These are phyloP conservation scores for Tokudaia muenninki DNA, from an alignment of 2,797 vertebrate species.

Conservation along the genomic window DNA sequence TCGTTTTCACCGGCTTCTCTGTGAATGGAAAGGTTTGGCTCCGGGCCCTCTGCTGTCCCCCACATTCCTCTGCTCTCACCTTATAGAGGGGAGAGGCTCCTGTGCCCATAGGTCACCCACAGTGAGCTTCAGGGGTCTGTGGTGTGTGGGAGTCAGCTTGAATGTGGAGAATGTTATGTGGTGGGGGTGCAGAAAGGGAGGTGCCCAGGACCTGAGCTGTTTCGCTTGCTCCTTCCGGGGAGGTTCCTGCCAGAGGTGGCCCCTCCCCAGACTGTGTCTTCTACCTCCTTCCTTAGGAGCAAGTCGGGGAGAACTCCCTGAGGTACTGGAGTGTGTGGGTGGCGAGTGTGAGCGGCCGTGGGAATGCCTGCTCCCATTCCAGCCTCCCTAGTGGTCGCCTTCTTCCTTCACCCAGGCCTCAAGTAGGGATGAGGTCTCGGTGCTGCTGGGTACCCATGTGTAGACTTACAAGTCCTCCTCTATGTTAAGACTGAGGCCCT, in stretches of 20 bases:
- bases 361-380: not conserved
- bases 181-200: not conserved
- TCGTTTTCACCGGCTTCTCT: slow-evolving; percentile 98
- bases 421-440: fast-evolving
- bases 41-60: not conserved
- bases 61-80: not conserved
- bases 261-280: not conserved
- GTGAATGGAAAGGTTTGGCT: slow-evolving; percentile 94
- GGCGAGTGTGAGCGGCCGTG: not conserved
- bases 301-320: not conserved
- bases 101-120: not conserved
- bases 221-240: not conserved
- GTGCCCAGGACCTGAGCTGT: not conserved
- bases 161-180: not conserved
- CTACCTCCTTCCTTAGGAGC: not conserved
- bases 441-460: fast-evolving
- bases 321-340: no score
- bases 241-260: not conserved
- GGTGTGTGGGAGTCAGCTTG: not conserved
- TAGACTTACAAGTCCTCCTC: not conserved
- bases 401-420: fast-evolving
- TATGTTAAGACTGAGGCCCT: not conserved
- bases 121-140: not conserved
- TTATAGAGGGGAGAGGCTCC: not conserved
- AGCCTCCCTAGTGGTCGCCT: fast-evolving